These are phyloP conservation scores for Selene dorsalis DNA, from an alignment of 2,797 vertebrate genomes.

Conservation along the genomic window DNA sequence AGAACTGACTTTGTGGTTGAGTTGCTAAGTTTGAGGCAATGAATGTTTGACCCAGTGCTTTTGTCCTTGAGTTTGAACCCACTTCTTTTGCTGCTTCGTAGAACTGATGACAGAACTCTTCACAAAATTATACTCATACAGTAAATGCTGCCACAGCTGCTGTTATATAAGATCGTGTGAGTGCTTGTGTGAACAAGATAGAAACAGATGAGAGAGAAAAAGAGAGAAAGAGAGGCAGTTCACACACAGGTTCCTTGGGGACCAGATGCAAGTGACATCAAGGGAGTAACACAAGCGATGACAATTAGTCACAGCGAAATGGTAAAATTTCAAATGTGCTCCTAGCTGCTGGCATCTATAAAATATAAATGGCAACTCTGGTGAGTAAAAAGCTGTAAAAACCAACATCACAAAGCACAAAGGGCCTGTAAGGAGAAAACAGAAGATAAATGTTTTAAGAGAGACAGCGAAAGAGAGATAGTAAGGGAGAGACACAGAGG, in stretches of 20 bases:
- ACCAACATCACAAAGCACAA: constrained; percentile 86
- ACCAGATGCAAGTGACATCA: constrained; percentile 72
- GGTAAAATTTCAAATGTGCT: constrained; percentile 73
- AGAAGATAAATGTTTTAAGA: constrained; percentile 89
- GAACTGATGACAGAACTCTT: constrained; percentile 18
- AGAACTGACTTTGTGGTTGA: constrained; percentile 60
- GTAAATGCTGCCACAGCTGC: constrained; percentile 5
- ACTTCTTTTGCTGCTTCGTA: constrained; percentile 26
- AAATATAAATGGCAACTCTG: constrained; percentile 85
- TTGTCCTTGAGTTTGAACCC: constrained; percentile 49
- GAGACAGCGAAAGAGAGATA: constrained; percentile 76
- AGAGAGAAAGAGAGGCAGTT: constrained; percentile 45
- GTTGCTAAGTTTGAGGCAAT: constrained; percentile 56
- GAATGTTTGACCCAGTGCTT: constrained; percentile 56
- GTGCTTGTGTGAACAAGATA: constrained; percentile 42
- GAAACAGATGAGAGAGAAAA: constrained; percentile 31
- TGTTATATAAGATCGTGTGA: constrained; percentile 34
- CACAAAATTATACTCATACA: constrained; percentile 14
- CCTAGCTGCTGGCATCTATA: constrained; percentile 80
- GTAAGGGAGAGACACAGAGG: constrained; percentile 82
- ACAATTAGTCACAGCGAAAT: constrained; percentile 82
- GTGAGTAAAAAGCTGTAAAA: constrained; percentile 84
- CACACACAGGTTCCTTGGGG: constrained; percentile 62
- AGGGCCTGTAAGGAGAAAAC: constrained; percentile 84
- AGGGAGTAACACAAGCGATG: constrained; percentile 70